A percentile compares a stretch with the other conserved stretches of the same genome.
These are phyloP conservation scores for Clarias macrocephalus DNA, from an alignment of 2,113 vertebrate genomes.

Conservation along the genomic window DNA sequence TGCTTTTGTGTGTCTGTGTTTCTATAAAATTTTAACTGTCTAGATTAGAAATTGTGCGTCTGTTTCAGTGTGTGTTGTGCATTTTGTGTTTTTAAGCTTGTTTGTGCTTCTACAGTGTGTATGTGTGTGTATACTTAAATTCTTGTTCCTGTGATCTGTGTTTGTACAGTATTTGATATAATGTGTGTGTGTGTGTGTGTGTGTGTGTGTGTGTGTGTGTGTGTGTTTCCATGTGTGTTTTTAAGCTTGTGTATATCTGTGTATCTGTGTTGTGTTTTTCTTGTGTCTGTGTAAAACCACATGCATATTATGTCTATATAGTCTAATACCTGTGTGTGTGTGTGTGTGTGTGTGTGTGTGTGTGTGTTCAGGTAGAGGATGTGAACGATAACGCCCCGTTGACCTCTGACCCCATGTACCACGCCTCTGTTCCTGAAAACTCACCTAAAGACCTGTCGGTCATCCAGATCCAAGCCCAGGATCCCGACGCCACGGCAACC, in stretches of 20 bases:
- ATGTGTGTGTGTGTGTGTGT: slow-evolving; percentile 27
- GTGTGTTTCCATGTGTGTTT: neutral
- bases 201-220: slow-evolving; percentile 19
- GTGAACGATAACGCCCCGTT: slow-evolving; percentile 95
- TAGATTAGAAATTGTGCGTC: too few relatives aligned
- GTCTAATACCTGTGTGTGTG: neutral
- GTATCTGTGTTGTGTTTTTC: neutral
- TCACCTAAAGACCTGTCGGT: slow-evolving; percentile 90
- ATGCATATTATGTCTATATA: neutral
- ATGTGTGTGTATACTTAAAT: neutral
- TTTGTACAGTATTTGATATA: neutral
- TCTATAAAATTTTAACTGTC: neutral
- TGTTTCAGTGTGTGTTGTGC: too few relatives aligned
- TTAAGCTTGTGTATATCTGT: neutral
- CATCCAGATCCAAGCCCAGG: slow-evolving; percentile 91
- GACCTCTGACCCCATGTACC: slow-evolving; percentile 89
- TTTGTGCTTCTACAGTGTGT: slow-evolving; percentile 4
- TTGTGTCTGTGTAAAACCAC: slow-evolving; percentile 11
- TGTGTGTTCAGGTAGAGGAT: slow-evolving; percentile 78
- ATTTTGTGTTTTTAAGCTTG: neutral
- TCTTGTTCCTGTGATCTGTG: neutral
- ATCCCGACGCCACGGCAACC: slow-evolving; percentile 81
- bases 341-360: slow-evolving; percentile 13
- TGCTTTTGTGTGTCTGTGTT: slow-evolving; percentile 16
- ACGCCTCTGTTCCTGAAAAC: slow-evolving; percentile 84